Base-by-base conservation (phyloP, 2,113 vertebrate species). In the Brachypteracias leptosomus region DNA sequence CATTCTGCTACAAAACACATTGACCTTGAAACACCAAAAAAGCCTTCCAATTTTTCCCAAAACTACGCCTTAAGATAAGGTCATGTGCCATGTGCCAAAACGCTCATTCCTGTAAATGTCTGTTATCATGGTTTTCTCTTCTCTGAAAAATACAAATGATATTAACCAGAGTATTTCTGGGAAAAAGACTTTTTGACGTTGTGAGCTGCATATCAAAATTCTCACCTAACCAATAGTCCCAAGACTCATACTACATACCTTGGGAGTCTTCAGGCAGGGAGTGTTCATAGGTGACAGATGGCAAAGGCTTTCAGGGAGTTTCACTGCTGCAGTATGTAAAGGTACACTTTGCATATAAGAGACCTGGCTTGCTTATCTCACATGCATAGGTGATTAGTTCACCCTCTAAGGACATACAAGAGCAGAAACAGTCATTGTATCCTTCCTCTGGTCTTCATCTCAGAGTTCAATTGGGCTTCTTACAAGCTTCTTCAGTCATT, bases 331-430 rank as follows among this genome's bases (percentile, higher is more conserved):
- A 85, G 9, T 7, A 4, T 71, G 18, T 62, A 38, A 90, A 70
- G 1, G 11, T 42, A 6, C 4, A 4, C 13, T 31, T 17, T 88
- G 19, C 9, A 11, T 70, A 8, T 11, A 28, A 28, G 38, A 73
- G 6, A 47, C 15, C 10, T 77, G n/a, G 3, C 7, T 85, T 25
- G 19, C 29, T 57, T 38, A 22, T 11, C 16, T 31, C 2, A 7
- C 16, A 33, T 31, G 24, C 11, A 24, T 26, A 29, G 24, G n/a
- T n/a, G 16, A 49, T 54, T 44, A 49, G 29, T 40, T 67, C n/a
- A 54, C 21, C 20, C 11, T 4, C 14, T 33, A 61, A 74, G 31
- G 16, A 19, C 12, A 36, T 8, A 13, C 0, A 1, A 16, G 14
- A 72, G 1, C 13, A 44, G 31, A 38, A 22, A n/a, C 10, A 28